Evolutionary conservation across 2,888 invertebrate genomes (phyloP).

Genomic region (Drosophila imparisetae): DNA sequence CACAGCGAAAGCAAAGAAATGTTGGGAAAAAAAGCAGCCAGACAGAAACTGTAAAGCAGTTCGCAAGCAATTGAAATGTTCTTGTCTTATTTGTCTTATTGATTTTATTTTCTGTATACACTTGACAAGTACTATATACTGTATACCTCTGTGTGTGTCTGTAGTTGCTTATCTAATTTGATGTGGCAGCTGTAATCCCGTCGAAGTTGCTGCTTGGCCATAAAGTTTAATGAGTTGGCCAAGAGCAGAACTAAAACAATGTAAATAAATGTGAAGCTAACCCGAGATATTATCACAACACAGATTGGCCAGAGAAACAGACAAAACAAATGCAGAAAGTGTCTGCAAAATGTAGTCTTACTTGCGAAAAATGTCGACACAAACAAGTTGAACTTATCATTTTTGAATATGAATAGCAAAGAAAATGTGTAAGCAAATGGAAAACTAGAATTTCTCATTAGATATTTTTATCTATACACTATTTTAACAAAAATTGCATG

Average conservation of each 20-base stretch:
- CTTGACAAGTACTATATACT: constrained; percentile 11
- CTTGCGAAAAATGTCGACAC: background rate
- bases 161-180: constrained; percentile 29
- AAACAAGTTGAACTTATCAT: background rate
- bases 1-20: constrained; percentile 38
- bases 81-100: constrained; percentile 68
- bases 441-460: background rate
- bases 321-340: background rate
- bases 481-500: background rate
- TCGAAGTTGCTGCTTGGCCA: constrained; percentile 43
- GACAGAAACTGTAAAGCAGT: constrained; percentile 42
- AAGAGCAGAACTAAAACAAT: constrained; percentile 5
- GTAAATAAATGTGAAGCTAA: constrained; percentile 12
- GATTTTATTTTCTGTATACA: constrained; percentile 54
- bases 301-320: background rate
- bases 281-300: constrained; percentile 21
- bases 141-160: background rate
- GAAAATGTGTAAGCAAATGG: background rate
- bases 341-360: background rate
- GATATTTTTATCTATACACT: background rate
- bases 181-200: constrained; percentile 51
- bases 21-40: constrained; percentile 6
- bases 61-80: constrained; percentile 51
- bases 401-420: background rate
- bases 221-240: constrained; percentile 54